Evolutionary conservation across 2,797 vertebrate genomes (phyloP).

Genomic region (Podarcis lilfordi): DNA sequence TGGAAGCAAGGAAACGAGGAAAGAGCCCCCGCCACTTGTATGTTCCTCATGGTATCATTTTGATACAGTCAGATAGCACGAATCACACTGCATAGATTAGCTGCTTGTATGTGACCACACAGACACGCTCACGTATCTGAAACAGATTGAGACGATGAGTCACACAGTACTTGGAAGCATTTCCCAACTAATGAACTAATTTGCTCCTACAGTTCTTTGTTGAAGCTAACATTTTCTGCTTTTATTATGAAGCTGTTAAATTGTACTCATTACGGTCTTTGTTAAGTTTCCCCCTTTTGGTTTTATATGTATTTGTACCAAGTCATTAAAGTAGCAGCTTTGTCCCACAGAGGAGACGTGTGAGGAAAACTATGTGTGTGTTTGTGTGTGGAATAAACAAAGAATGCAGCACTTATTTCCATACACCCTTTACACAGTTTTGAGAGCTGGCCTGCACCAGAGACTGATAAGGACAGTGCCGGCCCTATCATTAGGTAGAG

Average conservation of each 20-base stretch:
- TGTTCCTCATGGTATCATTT: background rate
- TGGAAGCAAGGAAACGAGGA: background rate
- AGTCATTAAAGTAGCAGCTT: constrained; percentile 39
- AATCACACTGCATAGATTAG: constrained; percentile 32
- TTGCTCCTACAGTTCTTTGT: constrained; percentile 60
- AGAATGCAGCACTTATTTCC: background rate
- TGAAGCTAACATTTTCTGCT: constrained; percentile 40
- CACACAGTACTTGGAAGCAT: constrained; percentile 66
- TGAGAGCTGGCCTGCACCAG: background rate
- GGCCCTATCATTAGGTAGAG: no score
- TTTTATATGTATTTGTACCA: constrained; percentile 14
- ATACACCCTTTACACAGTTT: background rate
- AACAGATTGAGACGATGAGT: constrained; percentile 65
- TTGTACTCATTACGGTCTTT: constrained; percentile 52
- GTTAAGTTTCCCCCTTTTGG: constrained; percentile 49
- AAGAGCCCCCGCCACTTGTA: background rate
- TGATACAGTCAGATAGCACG: constrained; percentile 5
- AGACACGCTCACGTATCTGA: constrained; percentile 40
- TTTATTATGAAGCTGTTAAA: constrained; percentile 57
- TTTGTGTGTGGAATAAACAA: constrained; percentile 10
- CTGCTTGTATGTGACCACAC: constrained; percentile 55
- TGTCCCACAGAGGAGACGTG: background rate
- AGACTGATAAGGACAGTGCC: background rate
- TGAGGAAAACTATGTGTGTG: constrained; percentile 18
- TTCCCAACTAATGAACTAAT: constrained; percentile 68